Percentiles rank a stretch among this genome's conserved stretches.
Conservation (phyloP, 1,140 invertebrate genomes). For the Chlorops oryzae region DNA sequence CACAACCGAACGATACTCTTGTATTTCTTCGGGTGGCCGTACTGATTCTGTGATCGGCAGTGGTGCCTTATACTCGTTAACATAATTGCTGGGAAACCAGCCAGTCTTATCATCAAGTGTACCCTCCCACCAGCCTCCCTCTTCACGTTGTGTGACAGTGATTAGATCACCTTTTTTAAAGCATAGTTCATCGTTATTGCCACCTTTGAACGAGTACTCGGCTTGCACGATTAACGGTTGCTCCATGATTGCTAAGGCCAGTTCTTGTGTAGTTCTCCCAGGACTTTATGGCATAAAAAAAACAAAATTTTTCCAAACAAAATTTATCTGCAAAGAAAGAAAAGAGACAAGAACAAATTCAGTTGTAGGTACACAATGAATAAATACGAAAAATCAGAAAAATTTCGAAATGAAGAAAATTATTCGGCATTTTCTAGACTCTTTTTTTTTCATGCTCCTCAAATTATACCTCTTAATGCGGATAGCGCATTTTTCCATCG, state of each 20-base stretch:
- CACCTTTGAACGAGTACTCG: conserved; percentile 87
- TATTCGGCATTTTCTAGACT: too few species aligned
- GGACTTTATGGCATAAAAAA: too few species aligned
- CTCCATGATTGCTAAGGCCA: conserved; percentile 23
- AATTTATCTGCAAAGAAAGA: too few species aligned
- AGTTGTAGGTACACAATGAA: too few species aligned
- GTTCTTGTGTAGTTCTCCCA: not conserved
- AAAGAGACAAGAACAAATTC: too few species aligned
- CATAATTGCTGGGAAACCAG: conserved; percentile 98
- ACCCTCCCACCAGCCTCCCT: conserved; percentile 98
- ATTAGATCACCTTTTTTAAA: conserved; percentile 96
- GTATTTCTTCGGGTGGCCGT: conserved; percentile 59
- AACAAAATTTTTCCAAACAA: too few species aligned
- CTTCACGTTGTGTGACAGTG: conserved; percentile 84
- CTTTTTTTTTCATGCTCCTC: too few species aligned
- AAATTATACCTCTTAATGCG: too few species aligned
- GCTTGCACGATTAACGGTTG: conserved; percentile 77
- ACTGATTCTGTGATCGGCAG: conserved; percentile 50
- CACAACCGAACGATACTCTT: conserved; percentile 76
- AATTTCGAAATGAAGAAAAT: too few species aligned
- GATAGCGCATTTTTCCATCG: too few species aligned
- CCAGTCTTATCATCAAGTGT: conserved; percentile 90
- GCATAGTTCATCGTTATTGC: conserved; percentile 95
- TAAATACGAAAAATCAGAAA: too few species aligned
- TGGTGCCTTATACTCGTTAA: conserved; percentile 75